These are phyloP conservation scores for Agrotis clavis DNA, from an alignment of 2,888 invertebrate species.

Conservation along the genomic window DNA sequence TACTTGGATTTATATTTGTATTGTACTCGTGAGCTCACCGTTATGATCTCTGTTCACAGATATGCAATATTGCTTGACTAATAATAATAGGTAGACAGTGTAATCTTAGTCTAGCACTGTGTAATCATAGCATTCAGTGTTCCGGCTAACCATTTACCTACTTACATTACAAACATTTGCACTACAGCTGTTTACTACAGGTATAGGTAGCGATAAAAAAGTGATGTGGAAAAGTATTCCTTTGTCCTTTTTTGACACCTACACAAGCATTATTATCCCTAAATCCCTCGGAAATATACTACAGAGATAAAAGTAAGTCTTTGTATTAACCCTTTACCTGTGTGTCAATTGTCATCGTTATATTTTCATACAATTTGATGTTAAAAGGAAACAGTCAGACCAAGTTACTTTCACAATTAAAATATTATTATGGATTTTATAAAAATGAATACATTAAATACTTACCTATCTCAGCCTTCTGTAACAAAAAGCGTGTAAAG, in stretches of 20 bases:
- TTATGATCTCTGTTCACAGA: constrained; percentile 6
- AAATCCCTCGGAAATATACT: too few species aligned
- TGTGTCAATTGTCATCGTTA: too few species aligned
- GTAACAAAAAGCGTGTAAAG: constrained; percentile 15
- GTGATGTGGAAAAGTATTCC: neutral
- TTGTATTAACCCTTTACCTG: too few species aligned
- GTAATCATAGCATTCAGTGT: neutral
- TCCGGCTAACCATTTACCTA: neutral
- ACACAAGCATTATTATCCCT: too few species aligned
- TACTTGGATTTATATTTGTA: constrained; percentile 10
- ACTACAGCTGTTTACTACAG: neutral
- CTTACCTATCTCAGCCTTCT: neutral
- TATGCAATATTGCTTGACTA: too few species aligned
- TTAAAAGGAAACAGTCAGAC: neutral
- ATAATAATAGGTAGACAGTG: too few species aligned
- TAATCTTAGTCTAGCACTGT: too few species aligned
- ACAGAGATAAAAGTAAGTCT: too few species aligned
- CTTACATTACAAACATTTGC: constrained; percentile 1
- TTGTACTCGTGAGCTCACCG: constrained; percentile 1
- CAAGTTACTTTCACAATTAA: neutral
- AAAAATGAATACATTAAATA: neutral
- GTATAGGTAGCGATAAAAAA: neutral
- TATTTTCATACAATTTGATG: too few species aligned
- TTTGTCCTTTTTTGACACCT: neutral
- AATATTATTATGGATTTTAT: neutral